Evolutionary conservation across 1,140 invertebrate species (phyloP), one percentile per base, ranked within the genome.

Genomic region (Lordiphosa stackelbergi): DNA sequence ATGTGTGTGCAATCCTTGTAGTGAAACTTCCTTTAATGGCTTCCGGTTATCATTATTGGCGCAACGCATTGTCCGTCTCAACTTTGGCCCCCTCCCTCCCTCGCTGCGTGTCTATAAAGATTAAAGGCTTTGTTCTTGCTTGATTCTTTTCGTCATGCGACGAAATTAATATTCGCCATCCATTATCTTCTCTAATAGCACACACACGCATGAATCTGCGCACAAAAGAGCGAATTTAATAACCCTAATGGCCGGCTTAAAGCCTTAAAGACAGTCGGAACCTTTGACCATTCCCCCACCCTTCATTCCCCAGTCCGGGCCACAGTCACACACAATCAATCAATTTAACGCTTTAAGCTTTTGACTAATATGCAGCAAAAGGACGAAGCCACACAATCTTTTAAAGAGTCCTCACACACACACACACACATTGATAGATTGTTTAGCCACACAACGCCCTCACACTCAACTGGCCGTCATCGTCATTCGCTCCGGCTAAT

Each of bases 11-110:
- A 56, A 54, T 52, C 60, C 65, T 69, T 85, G 75, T 85, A 85
- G 75, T 85, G 72, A 81, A 75, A 75, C 75, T 81, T 75, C 69
- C 69, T 85, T 85, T 81, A 85, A 85, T 85, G 81, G 81, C 81
- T 85, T 85, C 81, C 81, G 81, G 81, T 81, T 85, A 85, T 85
- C 81, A 81, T 81, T 85, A 81, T 85, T 69, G 79, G 68, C 69
- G 51, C 64, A 62, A 83, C 52, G 68, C 53, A 69, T 70, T 70
- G 66, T 65, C 69, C 35, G 68, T 45, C 54, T 52, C 28, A 42
- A 34, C 24, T 52, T 34, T 22, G 34, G 47, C 47, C 47, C 47
- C 8, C 42, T 6, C 13, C 11, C 49, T 7, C 60, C 34, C 64
- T 46, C 38, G 37, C 64, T 83, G 77, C 77, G 77, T 83, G 77